These are phyloP conservation scores for Barypeithes pellucidus DNA, from an alignment of 2,888 invertebrate genomes.

Conservation along the genomic window DNA sequence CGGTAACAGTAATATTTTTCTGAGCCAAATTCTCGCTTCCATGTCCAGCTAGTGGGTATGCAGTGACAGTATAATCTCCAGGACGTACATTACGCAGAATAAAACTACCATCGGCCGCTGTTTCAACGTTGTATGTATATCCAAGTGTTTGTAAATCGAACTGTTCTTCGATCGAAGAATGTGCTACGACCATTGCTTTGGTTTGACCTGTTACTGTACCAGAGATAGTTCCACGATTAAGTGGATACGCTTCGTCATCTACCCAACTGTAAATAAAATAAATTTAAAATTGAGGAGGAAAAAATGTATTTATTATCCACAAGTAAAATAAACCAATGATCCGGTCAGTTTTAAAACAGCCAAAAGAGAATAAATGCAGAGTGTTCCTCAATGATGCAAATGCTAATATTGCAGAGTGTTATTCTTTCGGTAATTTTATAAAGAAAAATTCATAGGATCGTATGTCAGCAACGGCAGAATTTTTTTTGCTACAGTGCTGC, in stretches of 20 bases:
- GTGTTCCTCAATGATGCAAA: too few species aligned
- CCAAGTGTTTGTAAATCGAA: slow-evolving; percentile 47
- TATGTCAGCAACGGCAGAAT: too few species aligned
- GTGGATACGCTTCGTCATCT: slow-evolving; percentile 38
- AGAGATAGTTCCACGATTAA: slow-evolving; percentile 27
- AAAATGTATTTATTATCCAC: too few species aligned
- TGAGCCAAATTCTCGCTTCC: slow-evolving; percentile 40
- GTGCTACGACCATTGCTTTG: slow-evolving; percentile 45
- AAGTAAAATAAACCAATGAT: too few species aligned
- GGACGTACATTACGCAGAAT: slow-evolving; percentile 38
- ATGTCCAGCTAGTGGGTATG: slow-evolving; percentile 48
- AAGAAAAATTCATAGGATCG: too few species aligned
- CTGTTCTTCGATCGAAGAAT: slow-evolving; percentile 30
- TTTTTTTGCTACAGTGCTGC: too few species aligned
- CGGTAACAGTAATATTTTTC: slow-evolving; percentile 34
- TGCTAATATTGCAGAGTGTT: too few species aligned
- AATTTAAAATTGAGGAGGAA: too few species aligned
- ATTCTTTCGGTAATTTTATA: too few species aligned
- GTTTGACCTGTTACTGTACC: slow-evolving; percentile 44
- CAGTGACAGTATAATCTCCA: slow-evolving; percentile 37
- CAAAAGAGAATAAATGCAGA: too few species aligned
- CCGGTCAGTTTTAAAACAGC: too few species aligned
- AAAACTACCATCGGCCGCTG: slow-evolving; percentile 39
- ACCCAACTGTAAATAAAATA: slow-evolving; percentile 30
- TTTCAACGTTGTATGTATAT: slow-evolving; percentile 40